A percentile compares a stretch with the other conserved stretches of the same genome.
Evolutionary conservation across 2,797 vertebrate genomes (phyloP).

Genomic region (Gallinago solitaria): DNA sequence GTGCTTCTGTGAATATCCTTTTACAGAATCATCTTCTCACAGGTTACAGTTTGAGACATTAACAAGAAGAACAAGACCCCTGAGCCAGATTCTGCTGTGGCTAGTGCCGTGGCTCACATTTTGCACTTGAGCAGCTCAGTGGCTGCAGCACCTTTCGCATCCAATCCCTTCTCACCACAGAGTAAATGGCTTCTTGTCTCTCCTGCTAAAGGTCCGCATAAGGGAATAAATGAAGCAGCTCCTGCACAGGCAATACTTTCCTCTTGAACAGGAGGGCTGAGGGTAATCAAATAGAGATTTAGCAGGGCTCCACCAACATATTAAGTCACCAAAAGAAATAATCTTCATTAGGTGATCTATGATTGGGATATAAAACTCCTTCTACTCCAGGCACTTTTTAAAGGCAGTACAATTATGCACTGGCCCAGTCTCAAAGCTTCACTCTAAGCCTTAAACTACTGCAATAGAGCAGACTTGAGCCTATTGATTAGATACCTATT

Average conservation of each 20-base stretch:
- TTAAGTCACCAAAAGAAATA: background rate
- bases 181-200: background rate
- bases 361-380: background rate
- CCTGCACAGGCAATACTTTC: background rate
- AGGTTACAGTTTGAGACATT: background rate
- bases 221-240: background rate
- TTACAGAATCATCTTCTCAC: background rate
- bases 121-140: background rate
- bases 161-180: background rate
- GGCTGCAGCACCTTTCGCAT: background rate
- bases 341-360: background rate
- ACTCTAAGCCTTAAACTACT: background rate
- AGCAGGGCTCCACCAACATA: background rate
- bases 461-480: background rate
- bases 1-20: background rate
- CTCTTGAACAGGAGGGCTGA: background rate
- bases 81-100: background rate
- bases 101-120: fast-evolving
- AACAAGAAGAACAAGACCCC: background rate
- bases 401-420: background rate
- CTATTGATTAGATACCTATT: background rate
- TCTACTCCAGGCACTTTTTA: background rate
- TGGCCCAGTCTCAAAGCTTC: background rate
- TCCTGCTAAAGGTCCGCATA: background rate
- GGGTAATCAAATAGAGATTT: background rate